Evolutionary conservation across 2,888 invertebrate genomes (phyloP).

Genomic region (Lissonota sp.): DNA sequence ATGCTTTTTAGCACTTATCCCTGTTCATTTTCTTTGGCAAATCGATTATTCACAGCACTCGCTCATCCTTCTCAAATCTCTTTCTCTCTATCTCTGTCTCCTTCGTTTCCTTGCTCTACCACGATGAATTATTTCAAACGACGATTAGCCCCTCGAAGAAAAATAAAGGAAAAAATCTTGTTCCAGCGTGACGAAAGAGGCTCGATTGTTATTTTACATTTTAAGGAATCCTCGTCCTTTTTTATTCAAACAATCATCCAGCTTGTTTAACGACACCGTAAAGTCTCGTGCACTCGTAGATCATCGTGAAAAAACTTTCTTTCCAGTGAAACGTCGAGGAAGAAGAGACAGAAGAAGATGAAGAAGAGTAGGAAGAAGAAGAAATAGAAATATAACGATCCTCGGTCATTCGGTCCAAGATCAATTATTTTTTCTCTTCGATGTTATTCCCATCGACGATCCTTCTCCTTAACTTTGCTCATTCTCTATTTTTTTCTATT

Average conservation of each 20-base stretch:
- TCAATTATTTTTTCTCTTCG: constrained; percentile 22
- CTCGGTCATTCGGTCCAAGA: constrained; percentile 56
- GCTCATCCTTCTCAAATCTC: constrained; percentile 24
- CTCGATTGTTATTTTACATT: constrained; percentile 23
- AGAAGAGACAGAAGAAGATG: constrained; percentile 22
- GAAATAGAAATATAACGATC: constrained; percentile 50
- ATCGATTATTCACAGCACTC: constrained; percentile 62
- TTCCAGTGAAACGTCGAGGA: constrained; percentile 7
- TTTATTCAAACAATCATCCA: constrained; percentile 31
- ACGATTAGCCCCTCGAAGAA: background rate
- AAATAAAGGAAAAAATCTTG: constrained; percentile 24
- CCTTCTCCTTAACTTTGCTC: constrained; percentile 39
- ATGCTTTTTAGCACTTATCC: constrained; percentile 48
- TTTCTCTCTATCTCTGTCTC: constrained; percentile 17
- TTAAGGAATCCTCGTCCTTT: background rate
- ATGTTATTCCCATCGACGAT: constrained; percentile 31
- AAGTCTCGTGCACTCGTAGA: constrained; percentile 46
- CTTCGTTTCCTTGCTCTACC: constrained; percentile 22
- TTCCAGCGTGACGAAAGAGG: constrained; percentile 30
- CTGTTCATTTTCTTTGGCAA: constrained; percentile 35
- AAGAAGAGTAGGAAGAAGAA: constrained; percentile 40
- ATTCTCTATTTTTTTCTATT: constrained; percentile 18
- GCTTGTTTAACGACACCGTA: constrained; percentile 16
- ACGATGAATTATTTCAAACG: constrained; percentile 21
- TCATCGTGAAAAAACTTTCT: constrained; percentile 37